Evolutionary conservation across 2,797 vertebrate species (phyloP), one percentile per base, ranked within the genome.

Genomic region (Moxostoma hubbsi): DNA sequence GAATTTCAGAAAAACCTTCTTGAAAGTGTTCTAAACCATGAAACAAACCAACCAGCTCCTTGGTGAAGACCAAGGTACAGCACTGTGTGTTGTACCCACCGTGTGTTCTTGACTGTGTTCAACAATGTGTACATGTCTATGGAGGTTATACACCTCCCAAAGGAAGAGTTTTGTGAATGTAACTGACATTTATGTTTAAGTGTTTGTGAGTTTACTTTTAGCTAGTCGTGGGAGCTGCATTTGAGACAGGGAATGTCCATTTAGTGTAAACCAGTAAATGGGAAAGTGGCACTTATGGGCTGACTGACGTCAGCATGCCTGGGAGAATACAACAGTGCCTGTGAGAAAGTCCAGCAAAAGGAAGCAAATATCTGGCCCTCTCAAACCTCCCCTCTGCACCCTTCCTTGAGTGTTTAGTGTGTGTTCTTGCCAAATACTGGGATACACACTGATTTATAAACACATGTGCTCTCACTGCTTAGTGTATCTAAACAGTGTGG

Each of bases 401-500:
- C 18, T 80, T 80, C 65, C 73, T 75, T 53, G 47, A 9, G 47
- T 11, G 9, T 24, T 55, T 47, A 36, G n/a, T 66, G 53, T 72
- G 58, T 68, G 62, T 13, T 71, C 54, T 45, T 12, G 67, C 16
- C 67, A 68, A 62, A 51, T 61, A 62, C 63, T 61, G 43, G 54
- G 57, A 50, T 36, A 59, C 16, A 76, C 54, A 77, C n/a, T 11
- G 18, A 51, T 59, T 67, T 51, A 50, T 51, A 49, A 77, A 68
- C 47, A 45, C 24, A 47, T 24, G 75, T 47, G 49, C 50, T 66
- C 62, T 58, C 51, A n/a, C 50, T 54, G 53, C 16, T 66, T 16
- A 76, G 79, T 75, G 51, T 79, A 85, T 83, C 69, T 46, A 82
- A 84, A 86, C 61, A 78, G 51, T 15, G 12, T 62, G 36, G 43